Percentiles rank a stretch among this genome's conserved stretches.
These are phyloP conservation scores for Sarcophaga carnaria DNA, from an alignment of 2,888 invertebrate species.

Conservation along the genomic window DNA sequence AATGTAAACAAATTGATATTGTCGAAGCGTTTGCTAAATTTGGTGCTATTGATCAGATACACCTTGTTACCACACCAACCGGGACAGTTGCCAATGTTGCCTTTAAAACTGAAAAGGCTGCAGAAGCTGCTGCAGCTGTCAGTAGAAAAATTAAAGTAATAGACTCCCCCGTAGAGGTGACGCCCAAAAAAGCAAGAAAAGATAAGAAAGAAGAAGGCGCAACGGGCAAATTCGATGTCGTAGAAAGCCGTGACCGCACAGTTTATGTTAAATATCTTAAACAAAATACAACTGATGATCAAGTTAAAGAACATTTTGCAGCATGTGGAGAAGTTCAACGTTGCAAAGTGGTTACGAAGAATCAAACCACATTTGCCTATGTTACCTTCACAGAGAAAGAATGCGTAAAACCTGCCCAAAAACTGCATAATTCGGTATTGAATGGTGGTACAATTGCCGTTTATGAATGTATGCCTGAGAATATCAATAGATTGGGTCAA, in stretches of 20 bases:
- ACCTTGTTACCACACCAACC: constrained; percentile 50
- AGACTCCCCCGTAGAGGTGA: constrained; percentile 31
- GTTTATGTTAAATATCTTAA: constrained; percentile 68
- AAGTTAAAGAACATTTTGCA: constrained; percentile 71
- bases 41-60: constrained; percentile 72
- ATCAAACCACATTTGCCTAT: constrained; percentile 63
- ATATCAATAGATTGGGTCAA: neutral
- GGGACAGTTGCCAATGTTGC: constrained; percentile 69
- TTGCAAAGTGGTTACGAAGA: constrained; percentile 30
- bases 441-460: constrained; percentile 73
- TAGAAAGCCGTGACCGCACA: constrained; percentile 65
- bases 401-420: constrained; percentile 65
- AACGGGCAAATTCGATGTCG: constrained; percentile 3
- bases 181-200: constrained; percentile 10
- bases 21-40: constrained; percentile 74
- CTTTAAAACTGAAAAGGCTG: constrained; percentile 71
- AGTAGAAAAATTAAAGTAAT: constrained; percentile 57
- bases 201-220: neutral
- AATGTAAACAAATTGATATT: constrained; percentile 71
- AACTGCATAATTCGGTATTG: constrained; percentile 72
- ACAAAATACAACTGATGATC: constrained; percentile 66
- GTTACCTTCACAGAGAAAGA: constrained; percentile 69
- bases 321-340: constrained; percentile 73
- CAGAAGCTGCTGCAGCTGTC: constrained; percentile 72
- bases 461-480: constrained; percentile 1